Evolutionary conservation across 2,113 vertebrate species (phyloP).

Genomic region (Thymallus thymallus): DNA sequence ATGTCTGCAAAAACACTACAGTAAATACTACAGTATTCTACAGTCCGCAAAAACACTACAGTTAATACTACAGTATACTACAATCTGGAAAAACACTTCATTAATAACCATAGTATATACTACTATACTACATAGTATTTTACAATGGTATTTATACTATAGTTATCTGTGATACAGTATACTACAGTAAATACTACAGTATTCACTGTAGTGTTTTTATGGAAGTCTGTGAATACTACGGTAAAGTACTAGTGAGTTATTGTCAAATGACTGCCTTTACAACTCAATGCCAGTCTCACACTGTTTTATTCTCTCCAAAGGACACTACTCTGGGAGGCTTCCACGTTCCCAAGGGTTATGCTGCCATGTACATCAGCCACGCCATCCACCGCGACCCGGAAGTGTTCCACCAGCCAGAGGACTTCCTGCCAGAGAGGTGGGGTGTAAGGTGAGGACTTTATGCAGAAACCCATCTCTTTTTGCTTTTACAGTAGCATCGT

Average conservation of each 20-base stretch:
- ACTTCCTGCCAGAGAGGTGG: slow-evolving; percentile 64
- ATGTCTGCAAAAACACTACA: too few species aligned
- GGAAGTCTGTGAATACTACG: too few species aligned
- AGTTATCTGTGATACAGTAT: not conserved
- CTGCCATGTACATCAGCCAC: slow-evolving; percentile 57
- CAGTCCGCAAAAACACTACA: too few species aligned
- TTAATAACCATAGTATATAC: too few species aligned
- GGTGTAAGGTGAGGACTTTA: slow-evolving; percentile 49
- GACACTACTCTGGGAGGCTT: slow-evolving; percentile 55
- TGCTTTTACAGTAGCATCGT: too few species aligned
- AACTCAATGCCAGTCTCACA: not conserved
- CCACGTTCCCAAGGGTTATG: slow-evolving; percentile 50
- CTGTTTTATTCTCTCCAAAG: slow-evolving; percentile 26
- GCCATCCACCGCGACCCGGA: slow-evolving; percentile 59
- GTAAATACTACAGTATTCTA: too few species aligned
- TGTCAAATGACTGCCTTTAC: not conserved
- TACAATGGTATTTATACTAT: not conserved
- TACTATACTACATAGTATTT: too few species aligned
- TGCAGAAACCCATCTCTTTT: too few species aligned
- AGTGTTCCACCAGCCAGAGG: slow-evolving; percentile 62
- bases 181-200: too few species aligned
- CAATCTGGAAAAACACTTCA: too few species aligned
- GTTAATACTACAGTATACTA: too few species aligned
- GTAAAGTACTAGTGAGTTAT: not conserved
- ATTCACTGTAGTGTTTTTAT: too few species aligned